Evolutionary conservation across 53 echinoderm and acorn worm genomes (phyloP), one percentile per base, ranked within the genome.

Genomic region (Zoroaster sp.): DNA sequence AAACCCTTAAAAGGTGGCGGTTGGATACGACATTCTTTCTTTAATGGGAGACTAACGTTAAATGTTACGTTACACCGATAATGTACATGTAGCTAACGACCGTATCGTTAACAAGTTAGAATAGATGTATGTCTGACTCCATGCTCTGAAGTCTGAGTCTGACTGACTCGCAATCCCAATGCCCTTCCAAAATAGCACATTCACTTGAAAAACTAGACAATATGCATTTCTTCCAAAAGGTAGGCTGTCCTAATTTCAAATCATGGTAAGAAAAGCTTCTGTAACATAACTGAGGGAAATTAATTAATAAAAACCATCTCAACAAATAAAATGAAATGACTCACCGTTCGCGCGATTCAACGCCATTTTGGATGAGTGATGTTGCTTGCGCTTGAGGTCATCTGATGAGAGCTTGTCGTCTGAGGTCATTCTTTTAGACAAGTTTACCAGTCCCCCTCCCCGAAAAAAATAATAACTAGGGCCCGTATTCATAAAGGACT

Each of bases 281-380:
- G 3, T 69, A 35, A 36, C 18, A 85, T 35, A n/a, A n/a, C 37
- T 70, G 46, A 69, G 2, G 13, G 10, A 34, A 85, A 33, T 51
- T 49, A 14, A 31, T 4, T 21, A 20, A 30, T 20, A 4, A 70
- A 70, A 55, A 40, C 4, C 66, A 30, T 28, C 40, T 31, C 18
- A 43, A 43, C 66, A 18, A 23, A n/a, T 15, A n/a, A 36, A 70
- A n/a, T 0, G 6, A 31, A 18, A 85, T 85, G 85, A 85, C 85
- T 85, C 85, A 85, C 85, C 85, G 51, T 85, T 85, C 36, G 35
- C 49, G 36, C 74, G 40, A 46, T 70, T 69, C 43, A 70, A 85
- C 85, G 85, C 85, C 85, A 85, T 85, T 85, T 85, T 85, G 85
- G 71, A 85, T 85, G 85, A 70, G 33, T 83, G 66, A 66, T 65